Conservation (phyloP, 2,113 vertebrate species). For the Anseranas semipalmata region DNA sequence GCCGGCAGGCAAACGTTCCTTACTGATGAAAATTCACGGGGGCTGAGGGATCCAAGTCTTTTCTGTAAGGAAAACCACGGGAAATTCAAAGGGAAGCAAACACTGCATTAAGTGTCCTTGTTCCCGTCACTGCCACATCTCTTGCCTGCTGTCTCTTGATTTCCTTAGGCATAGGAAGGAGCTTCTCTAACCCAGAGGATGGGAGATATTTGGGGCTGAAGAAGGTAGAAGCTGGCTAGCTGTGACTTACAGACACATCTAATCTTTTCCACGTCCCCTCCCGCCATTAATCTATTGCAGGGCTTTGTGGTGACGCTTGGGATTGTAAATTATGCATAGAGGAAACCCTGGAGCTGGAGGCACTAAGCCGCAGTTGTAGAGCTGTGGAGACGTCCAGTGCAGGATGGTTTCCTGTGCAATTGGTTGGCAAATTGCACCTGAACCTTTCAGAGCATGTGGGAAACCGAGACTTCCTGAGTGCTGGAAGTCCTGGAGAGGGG, state of each 20-base stretch:
- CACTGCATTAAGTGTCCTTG: not conserved
- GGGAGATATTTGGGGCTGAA: not conserved
- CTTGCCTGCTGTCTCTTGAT: not conserved
- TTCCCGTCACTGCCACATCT: not conserved
- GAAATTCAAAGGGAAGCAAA: not conserved
- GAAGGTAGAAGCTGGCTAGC: not conserved
- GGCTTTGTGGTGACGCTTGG: not conserved
- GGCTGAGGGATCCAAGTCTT: not conserved
- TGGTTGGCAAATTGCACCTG: not conserved
- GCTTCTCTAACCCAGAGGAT: not conserved
- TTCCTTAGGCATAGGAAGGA: not conserved
- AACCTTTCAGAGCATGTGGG: not conserved
- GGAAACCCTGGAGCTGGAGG: not conserved
- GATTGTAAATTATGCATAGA: not conserved
- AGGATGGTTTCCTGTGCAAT: not conserved
- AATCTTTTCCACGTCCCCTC: not conserved
- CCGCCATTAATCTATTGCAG: not conserved
- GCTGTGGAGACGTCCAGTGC: accelerated
- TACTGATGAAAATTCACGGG: not conserved
- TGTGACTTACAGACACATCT: not conserved
- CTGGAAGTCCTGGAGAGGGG: not conserved
- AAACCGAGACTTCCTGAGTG: not conserved
- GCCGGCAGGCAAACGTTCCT: not conserved
- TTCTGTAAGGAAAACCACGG: not conserved
- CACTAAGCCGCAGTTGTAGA: not conserved